Percentiles rank a stretch among this genome's conserved stretches.
Conservation (phyloP, 2,888 invertebrate genomes). For the Pegoplata infirma region DNA sequence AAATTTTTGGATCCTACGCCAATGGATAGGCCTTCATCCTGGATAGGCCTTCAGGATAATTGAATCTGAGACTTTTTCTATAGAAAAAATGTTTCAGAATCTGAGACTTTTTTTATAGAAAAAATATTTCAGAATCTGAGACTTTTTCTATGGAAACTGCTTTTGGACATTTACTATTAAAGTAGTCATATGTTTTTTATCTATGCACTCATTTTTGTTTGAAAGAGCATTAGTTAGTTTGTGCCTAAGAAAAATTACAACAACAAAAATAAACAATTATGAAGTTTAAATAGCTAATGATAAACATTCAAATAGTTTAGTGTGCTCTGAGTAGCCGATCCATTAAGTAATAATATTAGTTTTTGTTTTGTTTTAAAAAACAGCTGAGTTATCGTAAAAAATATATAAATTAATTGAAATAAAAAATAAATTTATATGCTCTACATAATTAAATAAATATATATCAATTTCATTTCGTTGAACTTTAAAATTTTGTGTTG, state of each 20-base stretch:
- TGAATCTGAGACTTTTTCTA: no score
- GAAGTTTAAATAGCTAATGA: slow-evolving; percentile 28
- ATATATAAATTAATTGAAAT: neutral
- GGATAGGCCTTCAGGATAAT: no score
- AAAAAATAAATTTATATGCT: neutral
- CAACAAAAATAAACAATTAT: neutral
- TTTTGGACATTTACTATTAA: no score
- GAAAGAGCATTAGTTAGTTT: no score
- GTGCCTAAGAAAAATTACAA: no score
- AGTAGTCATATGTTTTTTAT: no score
- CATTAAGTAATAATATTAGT: slow-evolving; percentile 20
- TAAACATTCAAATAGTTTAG: slow-evolving; percentile 36
- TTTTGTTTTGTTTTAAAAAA: neutral
- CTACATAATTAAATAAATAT: neutral
- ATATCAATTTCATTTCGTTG: neutral
- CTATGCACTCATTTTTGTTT: neutral
- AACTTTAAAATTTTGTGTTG: neutral
- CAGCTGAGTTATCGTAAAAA: neutral
- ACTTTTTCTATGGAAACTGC: no score
- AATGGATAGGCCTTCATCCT: no score
- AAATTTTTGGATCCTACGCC: no score
- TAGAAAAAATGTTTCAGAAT: no score
- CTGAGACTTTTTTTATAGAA: no score
- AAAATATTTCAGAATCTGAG: no score
- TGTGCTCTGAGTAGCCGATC: slow-evolving; percentile 46